Evolutionary conservation across 1,140 invertebrate species (phyloP).

Genomic region (Cydia splendana): DNA sequence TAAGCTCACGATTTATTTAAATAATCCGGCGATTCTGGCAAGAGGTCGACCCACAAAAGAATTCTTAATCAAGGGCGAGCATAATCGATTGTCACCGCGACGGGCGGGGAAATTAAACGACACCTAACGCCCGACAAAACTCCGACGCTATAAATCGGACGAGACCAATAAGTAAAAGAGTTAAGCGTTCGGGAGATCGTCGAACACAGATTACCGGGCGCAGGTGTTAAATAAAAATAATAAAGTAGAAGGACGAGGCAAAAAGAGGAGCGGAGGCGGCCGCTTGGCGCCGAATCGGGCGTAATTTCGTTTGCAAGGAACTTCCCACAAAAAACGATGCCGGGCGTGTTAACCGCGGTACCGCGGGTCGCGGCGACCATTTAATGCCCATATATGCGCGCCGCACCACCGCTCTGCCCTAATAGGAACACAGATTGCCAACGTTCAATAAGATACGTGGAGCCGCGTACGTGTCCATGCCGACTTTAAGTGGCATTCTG

Average conservation of each 20-base stretch:
- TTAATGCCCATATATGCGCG: constrained; percentile 57
- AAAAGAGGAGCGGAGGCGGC: constrained; percentile 72
- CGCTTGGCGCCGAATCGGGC: constrained; percentile 70
- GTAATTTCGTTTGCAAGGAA: constrained; percentile 72
- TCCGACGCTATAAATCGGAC: constrained; percentile 69
- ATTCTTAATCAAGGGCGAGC: constrained; percentile 62
- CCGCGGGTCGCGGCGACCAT: constrained; percentile 47
- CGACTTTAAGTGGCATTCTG: constrained; percentile 22
- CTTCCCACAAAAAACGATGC: constrained; percentile 65
- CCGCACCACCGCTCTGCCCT: constrained; percentile 39
- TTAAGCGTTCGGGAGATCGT: constrained; percentile 78
- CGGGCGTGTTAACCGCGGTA: constrained; percentile 60
- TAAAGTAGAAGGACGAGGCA: constrained; percentile 70
- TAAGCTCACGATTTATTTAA: constrained; percentile 26
- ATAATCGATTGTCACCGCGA: constrained; percentile 75
- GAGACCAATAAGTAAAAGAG: constrained; percentile 72
- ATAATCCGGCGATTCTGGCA: constrained; percentile 27
- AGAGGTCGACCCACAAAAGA: constrained; percentile 41
- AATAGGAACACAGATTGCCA: constrained; percentile 51
- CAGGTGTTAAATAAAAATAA: constrained; percentile 80
- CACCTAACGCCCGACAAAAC: constrained; percentile 68
- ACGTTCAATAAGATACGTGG: constrained; percentile 47
- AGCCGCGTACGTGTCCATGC: constrained; percentile 23
- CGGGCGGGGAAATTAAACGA: constrained; percentile 73
- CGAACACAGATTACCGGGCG: constrained; percentile 76